These are phyloP conservation scores for Lontra canadensis DNA, from an alignment of 2,113 vertebrate species.

Conservation along the genomic window DNA sequence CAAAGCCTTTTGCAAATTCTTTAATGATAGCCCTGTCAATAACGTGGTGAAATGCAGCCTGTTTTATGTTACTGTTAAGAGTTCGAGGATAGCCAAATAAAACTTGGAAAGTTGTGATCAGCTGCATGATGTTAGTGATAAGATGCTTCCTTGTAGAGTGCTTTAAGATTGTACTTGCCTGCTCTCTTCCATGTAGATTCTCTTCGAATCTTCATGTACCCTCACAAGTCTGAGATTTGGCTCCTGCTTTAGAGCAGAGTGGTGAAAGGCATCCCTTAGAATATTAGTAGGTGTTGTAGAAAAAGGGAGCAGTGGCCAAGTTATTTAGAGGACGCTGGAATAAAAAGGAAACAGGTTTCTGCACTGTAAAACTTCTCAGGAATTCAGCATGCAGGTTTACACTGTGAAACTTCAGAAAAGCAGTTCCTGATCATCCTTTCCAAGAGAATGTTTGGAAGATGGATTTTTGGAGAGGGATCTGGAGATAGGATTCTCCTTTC, in stretches of 20 bases:
- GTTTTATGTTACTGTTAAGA: constrained; percentile 37
- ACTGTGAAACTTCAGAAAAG: not conserved
- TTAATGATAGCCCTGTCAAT: constrained; percentile 28
- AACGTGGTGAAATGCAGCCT: not conserved
- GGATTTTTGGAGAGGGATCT: not conserved
- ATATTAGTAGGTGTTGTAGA: not conserved
- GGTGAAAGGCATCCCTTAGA: not conserved
- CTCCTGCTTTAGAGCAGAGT: not conserved
- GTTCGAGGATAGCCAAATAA: constrained; percentile 42
- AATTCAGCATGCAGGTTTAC: not conserved
- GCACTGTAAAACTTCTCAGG: not conserved
- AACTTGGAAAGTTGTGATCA: constrained; percentile 49
- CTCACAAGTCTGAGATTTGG: not conserved
- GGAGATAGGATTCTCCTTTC: not conserved
- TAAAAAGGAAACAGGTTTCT: not conserved
- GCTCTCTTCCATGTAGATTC: not conserved
- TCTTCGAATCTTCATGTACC: not conserved
- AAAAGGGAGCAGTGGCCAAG: not conserved
- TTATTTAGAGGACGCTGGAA: not conserved
- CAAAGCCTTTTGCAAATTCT: constrained; percentile 54
- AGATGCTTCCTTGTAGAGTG: constrained; percentile 4
- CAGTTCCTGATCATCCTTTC: not conserved
- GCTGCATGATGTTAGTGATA: constrained; percentile 48
- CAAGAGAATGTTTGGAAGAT: not conserved
- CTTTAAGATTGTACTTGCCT: not conserved